Conservation (phyloP, 2,113 vertebrate genomes). For the Mastomys coucha region DNA sequence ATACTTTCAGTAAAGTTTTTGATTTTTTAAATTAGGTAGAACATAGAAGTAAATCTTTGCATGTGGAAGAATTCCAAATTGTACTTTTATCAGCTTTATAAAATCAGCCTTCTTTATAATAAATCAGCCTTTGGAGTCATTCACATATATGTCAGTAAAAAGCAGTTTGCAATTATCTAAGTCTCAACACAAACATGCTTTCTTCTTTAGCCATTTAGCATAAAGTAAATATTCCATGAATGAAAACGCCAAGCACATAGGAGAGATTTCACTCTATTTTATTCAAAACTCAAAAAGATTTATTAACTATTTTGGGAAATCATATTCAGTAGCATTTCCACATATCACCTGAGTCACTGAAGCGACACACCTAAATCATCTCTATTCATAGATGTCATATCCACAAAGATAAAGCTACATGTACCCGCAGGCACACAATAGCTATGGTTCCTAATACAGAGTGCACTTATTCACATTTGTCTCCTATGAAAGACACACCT, state of each 20-base stretch:
- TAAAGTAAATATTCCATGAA: neutral
- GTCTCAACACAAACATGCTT: neutral
- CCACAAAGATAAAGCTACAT: neutral
- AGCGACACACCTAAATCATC: neutral
- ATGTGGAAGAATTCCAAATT: neutral
- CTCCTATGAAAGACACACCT: conserved; percentile 37
- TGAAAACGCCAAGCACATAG: neutral
- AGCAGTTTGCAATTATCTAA: conserved; percentile 1
- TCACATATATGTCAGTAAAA: neutral
- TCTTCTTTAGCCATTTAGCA: neutral
- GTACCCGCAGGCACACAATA: neutral
- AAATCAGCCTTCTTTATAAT: conserved; percentile 41
- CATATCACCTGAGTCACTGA: conserved; percentile 27
- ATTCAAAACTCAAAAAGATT: conserved; percentile 41
- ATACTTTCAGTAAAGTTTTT: neutral
- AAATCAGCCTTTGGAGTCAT: conserved; percentile 22
- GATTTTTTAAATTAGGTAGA: neutral
- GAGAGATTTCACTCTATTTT: conserved; percentile 14
- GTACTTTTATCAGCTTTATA: conserved; percentile 10
- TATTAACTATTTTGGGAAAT: conserved; percentile 46
- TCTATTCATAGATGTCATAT: neutral
- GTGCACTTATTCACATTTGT: neutral
- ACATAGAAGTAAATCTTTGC: neutral
- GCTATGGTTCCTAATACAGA: neutral
- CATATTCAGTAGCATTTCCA: neutral